These are phyloP conservation scores for Strigamia maritima DNA, from an alignment of 2,888 invertebrate species.

Conservation along the genomic window DNA sequence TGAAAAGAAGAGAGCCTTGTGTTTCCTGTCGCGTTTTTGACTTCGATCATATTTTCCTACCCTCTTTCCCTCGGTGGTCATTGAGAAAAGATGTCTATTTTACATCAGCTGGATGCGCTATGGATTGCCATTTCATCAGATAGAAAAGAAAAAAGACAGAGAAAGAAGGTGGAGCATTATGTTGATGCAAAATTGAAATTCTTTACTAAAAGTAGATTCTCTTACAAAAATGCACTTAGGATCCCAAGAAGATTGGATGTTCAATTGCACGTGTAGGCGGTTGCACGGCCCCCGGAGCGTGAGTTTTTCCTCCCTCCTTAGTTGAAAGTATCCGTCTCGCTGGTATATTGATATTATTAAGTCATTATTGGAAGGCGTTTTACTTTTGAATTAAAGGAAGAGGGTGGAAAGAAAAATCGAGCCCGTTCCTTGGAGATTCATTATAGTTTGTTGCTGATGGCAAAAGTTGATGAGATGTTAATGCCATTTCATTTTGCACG, in stretches of 20 bases:
- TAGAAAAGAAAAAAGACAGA: slow-evolving; percentile 4
- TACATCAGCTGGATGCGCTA: slow-evolving; percentile 20
- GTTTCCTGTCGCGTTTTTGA: slow-evolving; percentile 31
- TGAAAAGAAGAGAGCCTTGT: slow-evolving; percentile 22
- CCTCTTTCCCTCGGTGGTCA: slow-evolving; percentile 31
- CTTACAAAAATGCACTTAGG: slow-evolving; percentile 31
- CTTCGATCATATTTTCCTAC: slow-evolving; percentile 31
- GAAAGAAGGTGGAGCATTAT: slow-evolving; percentile 17
- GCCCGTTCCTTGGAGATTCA: slow-evolving; percentile 35
- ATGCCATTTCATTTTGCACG: slow-evolving; percentile 35
- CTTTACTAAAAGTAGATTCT: slow-evolving; percentile 29
- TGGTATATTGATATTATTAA: slow-evolving; percentile 34
- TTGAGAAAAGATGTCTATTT: slow-evolving; percentile 30
- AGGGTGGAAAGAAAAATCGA: slow-evolving; percentile 1
- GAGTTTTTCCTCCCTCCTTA: not conserved
- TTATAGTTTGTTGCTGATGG: slow-evolving; percentile 37
- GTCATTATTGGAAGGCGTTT: slow-evolving; percentile 10
- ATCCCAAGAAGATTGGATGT: slow-evolving; percentile 26
- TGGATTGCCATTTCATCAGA: slow-evolving; percentile 32
- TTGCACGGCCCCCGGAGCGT: slow-evolving; percentile 8
- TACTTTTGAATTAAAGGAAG: slow-evolving; percentile 13
- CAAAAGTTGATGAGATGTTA: slow-evolving; percentile 39
- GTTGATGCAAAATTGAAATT: slow-evolving; percentile 34
- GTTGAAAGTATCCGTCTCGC: slow-evolving; percentile 1
- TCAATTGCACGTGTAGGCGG: slow-evolving; percentile 31